Conservation (phyloP, 2,113 vertebrate species). For the Circaetus cinerascens region DNA sequence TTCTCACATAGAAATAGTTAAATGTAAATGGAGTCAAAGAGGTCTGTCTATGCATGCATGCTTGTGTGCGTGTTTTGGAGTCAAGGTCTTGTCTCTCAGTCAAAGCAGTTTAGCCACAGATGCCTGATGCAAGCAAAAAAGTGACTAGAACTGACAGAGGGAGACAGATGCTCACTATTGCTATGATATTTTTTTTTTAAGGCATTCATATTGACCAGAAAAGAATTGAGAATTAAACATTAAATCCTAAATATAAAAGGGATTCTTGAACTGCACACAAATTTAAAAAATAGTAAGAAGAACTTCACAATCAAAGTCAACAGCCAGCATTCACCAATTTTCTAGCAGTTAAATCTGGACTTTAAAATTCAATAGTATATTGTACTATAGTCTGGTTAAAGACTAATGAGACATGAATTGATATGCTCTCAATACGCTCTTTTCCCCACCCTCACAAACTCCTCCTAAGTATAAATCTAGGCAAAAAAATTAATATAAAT, state of each 20-base stretch:
- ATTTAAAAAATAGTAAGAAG: background rate
- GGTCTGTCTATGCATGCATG: background rate
- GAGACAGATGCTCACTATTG: background rate
- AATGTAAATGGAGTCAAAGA: background rate
- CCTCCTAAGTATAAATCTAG: background rate
- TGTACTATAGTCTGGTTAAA: background rate
- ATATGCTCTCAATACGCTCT: background rate
- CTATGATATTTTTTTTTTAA: background rate
- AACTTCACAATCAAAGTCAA: background rate
- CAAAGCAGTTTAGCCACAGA: background rate
- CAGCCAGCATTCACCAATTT: background rate
- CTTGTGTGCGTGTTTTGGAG: background rate
- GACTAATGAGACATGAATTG: background rate
- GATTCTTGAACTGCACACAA: background rate
- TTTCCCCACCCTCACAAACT: background rate
- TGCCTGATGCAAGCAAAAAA: background rate
- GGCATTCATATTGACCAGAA: background rate
- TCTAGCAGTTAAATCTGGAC: background rate
- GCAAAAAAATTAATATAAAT: background rate
- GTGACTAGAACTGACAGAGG: background rate
- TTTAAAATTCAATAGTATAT: background rate
- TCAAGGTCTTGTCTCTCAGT: background rate
- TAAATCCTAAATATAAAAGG: background rate
- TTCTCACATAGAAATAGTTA: background rate
- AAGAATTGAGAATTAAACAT: background rate